Evolutionary conservation across 2,888 invertebrate genomes (phyloP).

Genomic region (Frankliniella intonsa): DNA sequence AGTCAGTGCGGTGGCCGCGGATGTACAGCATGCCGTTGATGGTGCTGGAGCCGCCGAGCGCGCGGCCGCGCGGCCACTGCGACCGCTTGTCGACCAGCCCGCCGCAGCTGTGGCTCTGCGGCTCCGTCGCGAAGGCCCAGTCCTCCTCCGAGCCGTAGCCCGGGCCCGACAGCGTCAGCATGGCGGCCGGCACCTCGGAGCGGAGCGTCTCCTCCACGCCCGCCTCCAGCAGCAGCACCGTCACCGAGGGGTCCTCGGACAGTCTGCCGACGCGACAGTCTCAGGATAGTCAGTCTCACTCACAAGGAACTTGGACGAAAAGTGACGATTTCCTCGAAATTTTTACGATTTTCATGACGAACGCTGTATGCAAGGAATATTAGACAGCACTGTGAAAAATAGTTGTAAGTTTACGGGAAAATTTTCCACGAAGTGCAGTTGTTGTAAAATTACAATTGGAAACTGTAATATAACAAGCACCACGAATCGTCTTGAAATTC

Average conservation of each 20-base stretch:
- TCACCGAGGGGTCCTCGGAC: conserved; percentile 34
- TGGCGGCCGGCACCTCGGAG: conserved; percentile 36
- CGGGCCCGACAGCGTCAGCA: conserved; percentile 31
- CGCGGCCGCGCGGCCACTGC: conserved; percentile 89
- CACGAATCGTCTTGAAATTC: too few species aligned
- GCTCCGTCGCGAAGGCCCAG: conserved; percentile 42
- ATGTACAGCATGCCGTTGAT: conserved; percentile 90
- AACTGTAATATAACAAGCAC: too few species aligned
- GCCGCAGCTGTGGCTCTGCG: background rate
- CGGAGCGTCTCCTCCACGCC: conserved; percentile 37
- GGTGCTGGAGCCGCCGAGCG: conserved; percentile 83
- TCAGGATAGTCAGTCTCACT: too few species aligned
- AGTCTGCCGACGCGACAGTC: conserved; percentile 27
- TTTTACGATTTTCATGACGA: too few species aligned
- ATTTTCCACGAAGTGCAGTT: too few species aligned
- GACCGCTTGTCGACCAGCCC: conserved; percentile 58
- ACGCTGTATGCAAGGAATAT: too few species aligned
- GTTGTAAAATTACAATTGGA: too few species aligned
- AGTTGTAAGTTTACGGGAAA: too few species aligned
- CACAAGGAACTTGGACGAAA: too few species aligned
- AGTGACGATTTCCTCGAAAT: too few species aligned
- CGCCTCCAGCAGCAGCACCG: conserved; percentile 39
- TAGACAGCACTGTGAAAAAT: too few species aligned
- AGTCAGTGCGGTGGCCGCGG: conserved; percentile 83
- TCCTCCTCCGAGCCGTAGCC: conserved; percentile 39